A percentile compares a stretch with the other conserved stretches of the same genome.
Conservation (phyloP, 2,113 vertebrate species). For the Laticauda colubrina region DNA sequence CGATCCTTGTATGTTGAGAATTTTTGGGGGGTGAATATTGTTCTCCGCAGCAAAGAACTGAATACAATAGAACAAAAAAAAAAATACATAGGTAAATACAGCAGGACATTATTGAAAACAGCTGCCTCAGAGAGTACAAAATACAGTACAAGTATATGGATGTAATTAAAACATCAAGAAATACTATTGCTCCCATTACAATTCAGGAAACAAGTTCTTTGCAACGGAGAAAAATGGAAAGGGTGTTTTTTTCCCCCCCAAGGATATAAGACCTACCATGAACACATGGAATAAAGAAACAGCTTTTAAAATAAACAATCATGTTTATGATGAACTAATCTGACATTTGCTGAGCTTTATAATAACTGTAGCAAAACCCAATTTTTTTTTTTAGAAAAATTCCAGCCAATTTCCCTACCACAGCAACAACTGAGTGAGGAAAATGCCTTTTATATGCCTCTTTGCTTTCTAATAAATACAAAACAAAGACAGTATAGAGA, state of each 20-base stretch:
- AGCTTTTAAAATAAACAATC: slow-evolving; percentile 54
- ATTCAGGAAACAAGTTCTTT: slow-evolving; percentile 71
- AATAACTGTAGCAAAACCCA: slow-evolving; percentile 42
- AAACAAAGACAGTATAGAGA: slow-evolving; percentile 65
- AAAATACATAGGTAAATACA: slow-evolving; percentile 72
- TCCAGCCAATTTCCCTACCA: slow-evolving; percentile 29
- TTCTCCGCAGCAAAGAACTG: slow-evolving; percentile 74
- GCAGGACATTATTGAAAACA: slow-evolving; percentile 80
- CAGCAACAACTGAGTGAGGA: slow-evolving; percentile 39
- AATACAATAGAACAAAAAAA: slow-evolving; percentile 54
- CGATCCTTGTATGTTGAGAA: slow-evolving; percentile 44
- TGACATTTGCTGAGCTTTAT: slow-evolving; percentile 47
- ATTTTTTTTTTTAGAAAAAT: slow-evolving; percentile 45
- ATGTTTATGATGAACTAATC: slow-evolving; percentile 47
- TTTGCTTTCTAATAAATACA: slow-evolving; percentile 69
- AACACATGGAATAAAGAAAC: slow-evolving; percentile 59
- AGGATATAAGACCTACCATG: slow-evolving; percentile 67
- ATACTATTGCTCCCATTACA: slow-evolving; percentile 79
- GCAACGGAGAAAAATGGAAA: slow-evolving; percentile 69
- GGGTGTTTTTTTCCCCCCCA: slow-evolving; percentile 13
- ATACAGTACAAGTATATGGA: slow-evolving; percentile 77
- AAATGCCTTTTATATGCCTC: slow-evolving; percentile 51
- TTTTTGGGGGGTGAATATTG: slow-evolving; percentile 47
- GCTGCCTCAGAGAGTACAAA: slow-evolving; percentile 82
- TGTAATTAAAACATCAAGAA: slow-evolving; percentile 73